Evolutionary conservation across 2,113 vertebrate genomes (phyloP), one percentile per base, ranked within the genome.

Genomic region (Falcunculus frontatus): DNA sequence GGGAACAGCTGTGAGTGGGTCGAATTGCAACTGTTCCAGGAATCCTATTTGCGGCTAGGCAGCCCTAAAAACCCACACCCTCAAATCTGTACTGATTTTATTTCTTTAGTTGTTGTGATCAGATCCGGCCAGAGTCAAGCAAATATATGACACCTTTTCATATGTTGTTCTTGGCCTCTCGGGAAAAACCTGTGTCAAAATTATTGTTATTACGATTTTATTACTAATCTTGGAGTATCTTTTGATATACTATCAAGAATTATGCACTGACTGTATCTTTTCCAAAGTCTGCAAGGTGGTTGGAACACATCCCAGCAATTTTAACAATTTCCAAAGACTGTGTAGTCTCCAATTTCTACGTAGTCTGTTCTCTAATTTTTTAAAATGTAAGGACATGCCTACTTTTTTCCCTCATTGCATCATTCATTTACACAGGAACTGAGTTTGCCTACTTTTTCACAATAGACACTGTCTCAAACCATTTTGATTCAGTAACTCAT

Each of bases 41-140:
- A 73, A 56, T 27, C 6, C 11, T 75, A 12, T 17, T 44, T 57
- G 39, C 23, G 12, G 9, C 13, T 86, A 60, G 25, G 29, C 5
- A 50, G 3, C 0, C 9, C 9, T 47, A 49, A 8, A 7, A 35
- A 10, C 2, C 4, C 10, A 11, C 6, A n/a, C 2, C 4, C 14
- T 27, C 23, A 65, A 13, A 33, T 50, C 5, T 49, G 89, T 41
- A 55, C 4, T 94, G 41, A 14, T 65, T 60, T 86, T 56, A 8
- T 84, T 69, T 59, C 37, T 46, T 74, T 26, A n/a, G 26, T 42
- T 42, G 19, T 8, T 68, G 39, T 70, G 29, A 77, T 26, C 21
- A 84, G 42, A 74, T 49, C 18, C 13, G 1, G 8, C 9, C 52
- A 59, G 23, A 63, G 8, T n/a, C 49, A 81, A 87, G 12, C 32